A percentile compares a stretch with the other conserved stretches of the same genome.
Evolutionary conservation across 2,113 vertebrate species (phyloP).

Genomic region (Bungarus multicinctus): DNA sequence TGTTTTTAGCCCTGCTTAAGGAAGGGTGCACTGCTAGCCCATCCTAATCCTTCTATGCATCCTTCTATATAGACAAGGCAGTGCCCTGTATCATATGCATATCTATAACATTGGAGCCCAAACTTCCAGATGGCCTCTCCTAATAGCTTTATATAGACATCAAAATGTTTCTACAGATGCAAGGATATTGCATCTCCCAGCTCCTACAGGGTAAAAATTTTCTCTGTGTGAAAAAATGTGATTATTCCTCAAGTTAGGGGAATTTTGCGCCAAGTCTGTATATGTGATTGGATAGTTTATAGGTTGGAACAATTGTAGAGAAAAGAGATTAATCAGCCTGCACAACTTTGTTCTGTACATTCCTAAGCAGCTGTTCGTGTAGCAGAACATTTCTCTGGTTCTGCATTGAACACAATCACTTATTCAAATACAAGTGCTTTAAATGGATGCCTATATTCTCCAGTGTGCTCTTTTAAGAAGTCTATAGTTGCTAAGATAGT

Average conservation of each 20-base stretch:
- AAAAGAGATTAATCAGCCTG: background rate
- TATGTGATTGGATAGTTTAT: background rate
- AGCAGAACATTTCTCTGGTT: background rate
- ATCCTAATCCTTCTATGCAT: background rate
- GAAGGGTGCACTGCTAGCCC: background rate
- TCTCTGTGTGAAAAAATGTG: background rate
- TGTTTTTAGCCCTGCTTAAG: background rate
- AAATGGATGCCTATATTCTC: conserved; percentile 36
- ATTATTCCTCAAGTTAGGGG: background rate
- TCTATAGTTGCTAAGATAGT: no score
- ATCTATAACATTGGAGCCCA: background rate
- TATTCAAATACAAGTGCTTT: background rate
- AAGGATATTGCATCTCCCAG: background rate
- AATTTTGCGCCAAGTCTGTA: background rate
- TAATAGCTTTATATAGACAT: background rate
- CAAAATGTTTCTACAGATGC: background rate
- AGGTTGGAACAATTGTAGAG: background rate
- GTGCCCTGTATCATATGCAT: background rate
- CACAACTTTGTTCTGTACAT: no score
- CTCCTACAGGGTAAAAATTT: background rate
- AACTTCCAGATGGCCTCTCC: background rate
- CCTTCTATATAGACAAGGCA: background rate
- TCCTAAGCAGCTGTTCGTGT: background rate
- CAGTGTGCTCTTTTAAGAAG: conserved; percentile 20
- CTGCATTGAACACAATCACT: background rate